Conservation (phyloP, 1,140 invertebrate species). For the Sinella curviseta region DNA sequence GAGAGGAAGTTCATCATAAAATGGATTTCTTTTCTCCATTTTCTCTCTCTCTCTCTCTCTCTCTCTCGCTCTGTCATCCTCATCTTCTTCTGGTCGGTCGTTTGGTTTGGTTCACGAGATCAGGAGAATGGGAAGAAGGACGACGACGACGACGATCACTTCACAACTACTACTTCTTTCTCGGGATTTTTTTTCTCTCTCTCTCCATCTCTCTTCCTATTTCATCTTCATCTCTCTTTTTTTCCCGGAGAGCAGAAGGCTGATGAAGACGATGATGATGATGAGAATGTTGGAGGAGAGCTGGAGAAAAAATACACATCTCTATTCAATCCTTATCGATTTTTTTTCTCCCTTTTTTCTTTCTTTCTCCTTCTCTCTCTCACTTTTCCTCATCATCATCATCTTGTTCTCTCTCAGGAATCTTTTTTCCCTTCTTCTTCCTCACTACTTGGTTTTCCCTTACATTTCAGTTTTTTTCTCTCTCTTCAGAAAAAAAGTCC, state of each 20-base stretch:
- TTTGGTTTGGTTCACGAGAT: conserved; percentile 7
- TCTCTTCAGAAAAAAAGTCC: background rate
- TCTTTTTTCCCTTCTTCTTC: background rate
- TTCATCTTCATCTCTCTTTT: background rate
- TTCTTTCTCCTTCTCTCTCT: background rate
- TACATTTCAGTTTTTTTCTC: background rate
- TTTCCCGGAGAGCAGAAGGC: background rate
- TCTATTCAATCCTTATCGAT: conserved; percentile 26
- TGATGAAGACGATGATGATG: background rate
- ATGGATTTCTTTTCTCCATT: background rate
- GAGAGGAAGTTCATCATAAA: background rate
- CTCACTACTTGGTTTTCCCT: too few species aligned
- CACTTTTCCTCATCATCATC: background rate
- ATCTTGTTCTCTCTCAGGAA: too few species aligned
- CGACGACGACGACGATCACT: too few species aligned
- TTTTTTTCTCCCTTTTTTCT: background rate
- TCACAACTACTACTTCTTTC: too few species aligned
- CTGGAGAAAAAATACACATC: background rate
- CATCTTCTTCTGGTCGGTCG: background rate
- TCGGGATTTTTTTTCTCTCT: background rate
- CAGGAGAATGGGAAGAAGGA: too few species aligned
- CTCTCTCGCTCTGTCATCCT: background rate
- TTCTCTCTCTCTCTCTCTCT: background rate
- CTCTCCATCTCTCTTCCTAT: background rate
- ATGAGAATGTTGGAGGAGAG: background rate